phyloP scores from a whole-genome alignment of 2,888 invertebrate species.

The Phyllotreta cruciferae region DNA sequence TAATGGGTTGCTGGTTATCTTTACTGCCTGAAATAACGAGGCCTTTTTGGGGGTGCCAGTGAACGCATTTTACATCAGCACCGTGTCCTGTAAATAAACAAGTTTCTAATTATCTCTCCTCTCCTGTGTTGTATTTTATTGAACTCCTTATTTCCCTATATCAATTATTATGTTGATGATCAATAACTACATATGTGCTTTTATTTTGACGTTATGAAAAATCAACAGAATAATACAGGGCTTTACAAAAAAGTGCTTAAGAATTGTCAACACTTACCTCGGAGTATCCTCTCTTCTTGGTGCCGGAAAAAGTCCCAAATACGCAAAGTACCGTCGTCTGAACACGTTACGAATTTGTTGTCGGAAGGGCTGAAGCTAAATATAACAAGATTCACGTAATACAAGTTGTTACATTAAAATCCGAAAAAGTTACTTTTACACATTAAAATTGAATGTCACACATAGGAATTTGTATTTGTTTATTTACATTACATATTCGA shows the following conservation, averaged over 20 bases:
- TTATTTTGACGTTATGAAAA: neutral
- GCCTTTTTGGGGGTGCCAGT: slow-evolving; percentile 99
- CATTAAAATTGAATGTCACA: too few relatives aligned
- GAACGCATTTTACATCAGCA: slow-evolving; percentile 98
- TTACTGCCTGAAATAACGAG: slow-evolving; percentile 98
- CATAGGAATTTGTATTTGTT: too few relatives aligned
- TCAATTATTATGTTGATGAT: neutral
- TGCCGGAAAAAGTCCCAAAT: slow-evolving; percentile 99
- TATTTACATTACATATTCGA: too few relatives aligned
- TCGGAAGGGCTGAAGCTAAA: slow-evolving; percentile 98
- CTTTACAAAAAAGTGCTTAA: neutral
- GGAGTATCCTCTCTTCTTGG: slow-evolving; percentile 91
- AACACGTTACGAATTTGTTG: slow-evolving; percentile 98
- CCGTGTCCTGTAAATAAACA: slow-evolving; percentile 80
- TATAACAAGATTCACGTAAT: slow-evolving; percentile 41
- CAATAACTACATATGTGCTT: neutral
- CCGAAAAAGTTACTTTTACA: too few relatives aligned
- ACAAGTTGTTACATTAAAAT: neutral
- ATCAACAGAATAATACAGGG: slow-evolving; percentile 3
- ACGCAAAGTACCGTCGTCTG: slow-evolving; percentile 97
- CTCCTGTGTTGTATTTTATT: neutral
- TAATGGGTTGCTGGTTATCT: slow-evolving; percentile 99
- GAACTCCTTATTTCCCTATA: neutral
- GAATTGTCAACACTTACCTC: slow-evolving; percentile 65
- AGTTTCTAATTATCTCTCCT: neutral